Conservation (phyloP, 2,113 vertebrate genomes). For the Galemys pyrenaicus region DNA sequence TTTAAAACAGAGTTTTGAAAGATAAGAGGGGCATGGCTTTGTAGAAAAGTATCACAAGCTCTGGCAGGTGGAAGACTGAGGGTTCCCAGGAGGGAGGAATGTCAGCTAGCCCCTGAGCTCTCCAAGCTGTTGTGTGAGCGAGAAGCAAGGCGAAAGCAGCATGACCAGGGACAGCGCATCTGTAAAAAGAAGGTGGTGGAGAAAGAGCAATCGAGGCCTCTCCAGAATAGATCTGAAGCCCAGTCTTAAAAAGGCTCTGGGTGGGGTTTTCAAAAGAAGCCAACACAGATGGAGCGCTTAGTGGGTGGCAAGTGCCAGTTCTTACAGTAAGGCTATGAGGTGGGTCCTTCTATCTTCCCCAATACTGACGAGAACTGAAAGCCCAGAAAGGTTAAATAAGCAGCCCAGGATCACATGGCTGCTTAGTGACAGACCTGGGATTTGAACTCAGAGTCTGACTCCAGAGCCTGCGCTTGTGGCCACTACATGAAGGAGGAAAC, state of each 20-base stretch:
- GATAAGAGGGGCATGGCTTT: not conserved
- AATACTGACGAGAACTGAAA: not conserved
- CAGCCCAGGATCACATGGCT: not conserved
- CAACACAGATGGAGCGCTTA: not conserved
- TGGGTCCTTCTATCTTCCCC: not conserved
- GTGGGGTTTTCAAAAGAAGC: not conserved
- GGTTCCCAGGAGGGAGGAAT: not conserved
- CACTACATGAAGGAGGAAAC: not conserved
- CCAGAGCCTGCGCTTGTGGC: not conserved
- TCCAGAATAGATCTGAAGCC: not conserved
- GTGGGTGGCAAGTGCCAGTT: not conserved
- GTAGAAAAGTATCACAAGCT: not conserved
- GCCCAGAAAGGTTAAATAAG: not conserved
- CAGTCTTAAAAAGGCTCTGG: not conserved
- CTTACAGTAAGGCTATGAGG: not conserved
- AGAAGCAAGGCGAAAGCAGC: not conserved
- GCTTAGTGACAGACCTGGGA: not conserved
- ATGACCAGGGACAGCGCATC: too few species aligned
- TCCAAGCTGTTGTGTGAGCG: not conserved
- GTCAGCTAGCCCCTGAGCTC: not conserved
- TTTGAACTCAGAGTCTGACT: not conserved
- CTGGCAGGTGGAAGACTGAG: not conserved
- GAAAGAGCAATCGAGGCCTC: not conserved
- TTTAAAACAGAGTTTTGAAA: not conserved
- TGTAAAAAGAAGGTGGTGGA: not conserved